Conservation (phyloP, 2,888 invertebrate genomes). For the Arctia plantaginis region DNA sequence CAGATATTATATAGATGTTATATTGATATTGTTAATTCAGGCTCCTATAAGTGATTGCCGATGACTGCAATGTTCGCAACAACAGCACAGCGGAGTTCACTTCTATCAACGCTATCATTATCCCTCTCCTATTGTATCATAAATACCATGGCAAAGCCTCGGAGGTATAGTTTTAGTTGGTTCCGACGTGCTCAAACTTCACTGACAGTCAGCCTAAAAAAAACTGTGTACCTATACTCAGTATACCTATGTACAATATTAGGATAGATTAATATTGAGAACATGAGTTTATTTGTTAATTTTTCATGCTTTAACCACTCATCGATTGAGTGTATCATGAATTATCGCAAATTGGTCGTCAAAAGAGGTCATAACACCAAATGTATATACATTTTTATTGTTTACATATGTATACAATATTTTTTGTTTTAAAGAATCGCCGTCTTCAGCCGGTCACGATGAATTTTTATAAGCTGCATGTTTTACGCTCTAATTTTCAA, state of each 20-base stretch:
- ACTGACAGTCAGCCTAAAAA: not conserved
- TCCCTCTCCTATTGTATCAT: not conserved
- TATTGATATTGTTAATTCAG: too few relatives aligned
- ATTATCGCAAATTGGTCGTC: not conserved
- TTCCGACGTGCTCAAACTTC: not conserved
- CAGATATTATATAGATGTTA: too few relatives aligned
- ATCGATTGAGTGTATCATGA: not conserved
- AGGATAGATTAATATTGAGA: not conserved
- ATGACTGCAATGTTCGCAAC: not conserved
- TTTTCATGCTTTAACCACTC: not conserved
- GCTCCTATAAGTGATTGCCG: not conserved
- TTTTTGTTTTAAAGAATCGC: too few relatives aligned
- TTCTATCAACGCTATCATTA: not conserved
- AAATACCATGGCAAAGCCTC: not conserved
- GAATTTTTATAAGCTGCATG: conserved; percentile 1
- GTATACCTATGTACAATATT: conserved; percentile 24
- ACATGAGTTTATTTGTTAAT: not conserved
- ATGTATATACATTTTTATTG: too few relatives aligned
- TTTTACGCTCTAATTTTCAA: too few relatives aligned
- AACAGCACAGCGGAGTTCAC: too few relatives aligned
- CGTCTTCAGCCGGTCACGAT: too few relatives aligned
- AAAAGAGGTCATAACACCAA: too few relatives aligned
- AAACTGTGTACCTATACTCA: not conserved
- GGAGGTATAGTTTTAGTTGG: not conserved
- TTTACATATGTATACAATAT: too few relatives aligned